phyloP scores from a whole-genome alignment of 2,113 vertebrate species.

The Odontesthes bonariensis region DNA sequence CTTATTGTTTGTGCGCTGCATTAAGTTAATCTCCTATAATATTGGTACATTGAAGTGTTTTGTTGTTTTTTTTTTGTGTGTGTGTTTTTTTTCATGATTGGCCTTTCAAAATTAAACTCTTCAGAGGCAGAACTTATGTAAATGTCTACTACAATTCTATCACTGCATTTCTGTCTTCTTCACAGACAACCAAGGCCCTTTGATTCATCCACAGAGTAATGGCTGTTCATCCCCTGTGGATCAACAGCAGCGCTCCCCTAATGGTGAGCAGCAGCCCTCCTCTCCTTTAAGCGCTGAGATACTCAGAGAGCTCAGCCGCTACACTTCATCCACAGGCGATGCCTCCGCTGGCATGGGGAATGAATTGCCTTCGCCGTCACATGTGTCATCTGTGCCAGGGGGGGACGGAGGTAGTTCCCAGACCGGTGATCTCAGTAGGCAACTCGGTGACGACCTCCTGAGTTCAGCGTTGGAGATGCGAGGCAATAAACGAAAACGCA shows the following conservation, averaged over 20 bases:
- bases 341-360: slow-evolving; percentile 66
- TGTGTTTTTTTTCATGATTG: neutral
- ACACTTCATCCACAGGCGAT: slow-evolving; percentile 83
- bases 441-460: slow-evolving; percentile 77
- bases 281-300: slow-evolving; percentile 93
- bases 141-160: slow-evolving; percentile 4
- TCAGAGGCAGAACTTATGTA: neutral
- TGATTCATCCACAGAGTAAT: slow-evolving; percentile 85
- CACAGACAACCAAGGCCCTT: slow-evolving; percentile 85
- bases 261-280: slow-evolving; percentile 84
- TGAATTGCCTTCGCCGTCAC: slow-evolving; percentile 72
- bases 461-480: slow-evolving; percentile 85
- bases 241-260: slow-evolving; percentile 81
- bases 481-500: slow-evolving; percentile 89
- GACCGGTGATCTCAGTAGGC: slow-evolving; percentile 69
- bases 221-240: slow-evolving; percentile 89
- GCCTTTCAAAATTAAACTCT: slow-evolving; percentile 1
- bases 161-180: slow-evolving; percentile 4
- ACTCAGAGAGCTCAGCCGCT: slow-evolving; percentile 92
- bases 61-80: too few species aligned
- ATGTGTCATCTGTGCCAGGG: slow-evolving; percentile 41
- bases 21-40: neutral
- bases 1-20: neutral
- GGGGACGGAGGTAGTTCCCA: slow-evolving; percentile 60
- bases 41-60: neutral